Base-by-base conservation (phyloP, 2,888 invertebrate genomes). In the Epirrhoe alternata region DNA sequence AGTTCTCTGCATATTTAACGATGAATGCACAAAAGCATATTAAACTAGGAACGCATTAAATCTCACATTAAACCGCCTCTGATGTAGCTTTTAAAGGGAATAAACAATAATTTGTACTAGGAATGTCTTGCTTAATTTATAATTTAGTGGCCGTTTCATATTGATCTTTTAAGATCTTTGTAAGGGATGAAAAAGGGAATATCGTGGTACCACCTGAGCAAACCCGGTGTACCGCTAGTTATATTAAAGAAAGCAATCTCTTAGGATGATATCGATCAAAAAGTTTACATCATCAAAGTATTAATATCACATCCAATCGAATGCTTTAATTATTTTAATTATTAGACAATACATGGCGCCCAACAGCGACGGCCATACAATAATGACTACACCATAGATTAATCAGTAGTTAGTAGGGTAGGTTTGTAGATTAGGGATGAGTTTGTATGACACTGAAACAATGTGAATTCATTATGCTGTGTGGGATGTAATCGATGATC, bases 261-360 rank as follows among this genome's bases (percentile, higher is more conserved):
- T 14, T 45, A 14, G 6, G 4, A 16, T 12, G 10, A 4, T 4
- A 33, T 33, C 7, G 31, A 16, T 33, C 33, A 53, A 53, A 17
- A 52, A 53, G 16, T 35, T 35, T 35, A 55, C 14, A 55, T 38
- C 31, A 60, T 42, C 51, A 56, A 60, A 50, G 53, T 83, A 86
- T 86, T 83, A 79, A 86, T 86, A 84, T 81, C 81, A 68, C 72
- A 79, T 76, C 73, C 78, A 83, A 85, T 86, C 80, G 83, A 77
- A 77, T 85, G 73, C 74, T 86, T 87, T 86, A 81, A 82, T 86
- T 83, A 86, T 89, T 87, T 87, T 90, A 90, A 92, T 92, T 89
- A 91, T 79, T 74, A 81, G 78, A 89, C 90, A 88, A 88, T 85
- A 81, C 85, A 80, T 80, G 84, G 86, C 86, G 74, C 86, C 92